Conservation (phyloP, 1,140 invertebrate species). For the Hestina assimilis region DNA sequence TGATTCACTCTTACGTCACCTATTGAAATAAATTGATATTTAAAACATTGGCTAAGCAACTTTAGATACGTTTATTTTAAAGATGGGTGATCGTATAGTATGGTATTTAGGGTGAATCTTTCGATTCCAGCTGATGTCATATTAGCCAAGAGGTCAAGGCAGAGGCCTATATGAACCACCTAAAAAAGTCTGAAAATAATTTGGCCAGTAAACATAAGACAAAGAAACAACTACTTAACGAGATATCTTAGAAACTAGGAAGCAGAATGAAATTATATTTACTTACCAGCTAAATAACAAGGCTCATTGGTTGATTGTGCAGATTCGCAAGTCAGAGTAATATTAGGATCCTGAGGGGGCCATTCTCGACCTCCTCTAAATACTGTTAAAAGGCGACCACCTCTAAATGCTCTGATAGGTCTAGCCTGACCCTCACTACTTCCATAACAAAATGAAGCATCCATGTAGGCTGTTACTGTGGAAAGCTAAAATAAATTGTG, state of each 20-base stretch:
- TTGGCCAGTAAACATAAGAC: no score
- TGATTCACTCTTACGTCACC: conserved; percentile 94
- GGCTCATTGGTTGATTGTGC: conserved; percentile 79
- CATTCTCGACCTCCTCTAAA: conserved; percentile 82
- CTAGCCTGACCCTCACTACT: conserved; percentile 82
- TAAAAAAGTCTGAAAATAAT: no score
- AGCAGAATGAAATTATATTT: neutral
- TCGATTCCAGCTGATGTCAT: no score
- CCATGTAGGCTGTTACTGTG: conserved; percentile 90
- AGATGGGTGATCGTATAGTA: no score
- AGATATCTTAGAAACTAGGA: no score
- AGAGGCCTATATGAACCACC: no score
- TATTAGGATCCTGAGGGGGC: conserved; percentile 83
- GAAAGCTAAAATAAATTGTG: conserved; percentile 80
- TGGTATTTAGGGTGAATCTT: no score
- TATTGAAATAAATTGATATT: conserved; percentile 36
- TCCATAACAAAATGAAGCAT: conserved; percentile 92
- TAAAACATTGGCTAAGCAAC: no score
- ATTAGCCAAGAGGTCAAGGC: no score
- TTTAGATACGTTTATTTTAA: no score
- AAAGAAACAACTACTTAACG: no score
- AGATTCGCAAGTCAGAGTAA: conserved; percentile 81
- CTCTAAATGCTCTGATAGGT: conserved; percentile 81
- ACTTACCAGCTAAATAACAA: conserved; percentile 84
- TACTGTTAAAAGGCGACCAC: conserved; percentile 83